phyloP scores from a whole-genome alignment of 1,140 invertebrate species.

The Atta colombica region DNA sequence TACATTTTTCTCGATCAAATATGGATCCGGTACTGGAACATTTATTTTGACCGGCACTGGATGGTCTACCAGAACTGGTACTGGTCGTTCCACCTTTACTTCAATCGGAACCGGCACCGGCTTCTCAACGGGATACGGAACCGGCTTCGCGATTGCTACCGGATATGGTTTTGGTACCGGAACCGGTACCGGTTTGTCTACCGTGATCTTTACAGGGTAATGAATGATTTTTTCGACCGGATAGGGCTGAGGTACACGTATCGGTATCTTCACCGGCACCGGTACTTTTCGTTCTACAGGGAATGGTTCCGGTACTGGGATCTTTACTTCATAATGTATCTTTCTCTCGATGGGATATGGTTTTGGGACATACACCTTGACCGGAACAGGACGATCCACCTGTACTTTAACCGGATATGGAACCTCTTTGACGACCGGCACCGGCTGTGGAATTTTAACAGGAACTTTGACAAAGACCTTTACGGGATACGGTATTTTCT shows the following conservation, averaged over 20 bases:
- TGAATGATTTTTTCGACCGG: constrained; percentile 83
- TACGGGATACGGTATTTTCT: constrained; percentile 82
- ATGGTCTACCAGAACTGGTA: constrained; percentile 86
- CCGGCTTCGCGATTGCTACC: constrained; percentile 78
- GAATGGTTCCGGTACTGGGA: constrained; percentile 84
- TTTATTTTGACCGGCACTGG: constrained; percentile 89
- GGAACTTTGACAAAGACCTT: constrained; percentile 84
- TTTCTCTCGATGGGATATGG: constrained; percentile 90
- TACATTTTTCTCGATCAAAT: constrained; percentile 89
- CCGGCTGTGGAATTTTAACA: constrained; percentile 83
- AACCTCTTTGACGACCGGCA: constrained; percentile 83
- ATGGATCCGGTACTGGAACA: constrained; percentile 88
- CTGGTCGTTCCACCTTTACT: constrained; percentile 88
- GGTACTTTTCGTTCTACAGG: constrained; percentile 81
- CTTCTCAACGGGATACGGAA: constrained; percentile 86
- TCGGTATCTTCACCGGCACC: constrained; percentile 87
- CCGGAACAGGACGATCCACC: constrained; percentile 88
- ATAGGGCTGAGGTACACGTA: constrained; percentile 88
- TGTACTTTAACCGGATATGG: constrained; percentile 84
- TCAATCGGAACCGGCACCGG: constrained; percentile 89
- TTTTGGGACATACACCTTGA: constrained; percentile 89
- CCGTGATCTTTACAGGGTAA: constrained; percentile 82
- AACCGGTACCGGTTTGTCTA: constrained; percentile 88
- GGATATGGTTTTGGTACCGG: constrained; percentile 88
- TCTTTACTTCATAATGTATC: constrained; percentile 89